Conservation (phyloP, 2,888 invertebrate species). For the Xestia rhomboidea region DNA sequence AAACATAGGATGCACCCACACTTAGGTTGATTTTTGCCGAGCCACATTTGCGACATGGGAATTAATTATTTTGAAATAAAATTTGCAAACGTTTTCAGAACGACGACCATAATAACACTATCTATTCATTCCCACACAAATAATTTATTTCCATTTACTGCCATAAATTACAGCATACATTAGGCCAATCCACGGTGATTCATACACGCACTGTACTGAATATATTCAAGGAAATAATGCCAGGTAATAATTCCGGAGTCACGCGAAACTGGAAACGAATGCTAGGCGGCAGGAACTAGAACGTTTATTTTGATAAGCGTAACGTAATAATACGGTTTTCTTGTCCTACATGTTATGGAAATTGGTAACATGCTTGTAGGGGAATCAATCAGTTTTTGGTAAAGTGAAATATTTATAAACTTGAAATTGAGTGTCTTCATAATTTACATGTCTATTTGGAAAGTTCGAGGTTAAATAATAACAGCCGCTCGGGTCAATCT, state of each 20-base stretch:
- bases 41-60: not conserved
- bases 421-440: not conserved
- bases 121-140: constrained; percentile 37
- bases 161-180: constrained; percentile 62
- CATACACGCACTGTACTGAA: constrained; percentile 64
- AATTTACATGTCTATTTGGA: too few species aligned
- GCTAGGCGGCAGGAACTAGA: constrained; percentile 67
- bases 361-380: constrained; percentile 18
- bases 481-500: too few species aligned
- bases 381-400: not conserved
- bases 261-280: constrained; percentile 68
- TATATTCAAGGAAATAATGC: constrained; percentile 67
- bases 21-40: not conserved
- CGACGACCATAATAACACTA: constrained; percentile 17
- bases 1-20: not conserved
- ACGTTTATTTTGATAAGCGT: constrained; percentile 70
- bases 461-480: too few species aligned
- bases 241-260: constrained; percentile 69
- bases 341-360: constrained; percentile 48
- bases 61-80: too few species aligned
- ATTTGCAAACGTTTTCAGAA: not conserved
- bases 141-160: constrained; percentile 45
- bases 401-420: not conserved
- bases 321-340: constrained; percentile 64
- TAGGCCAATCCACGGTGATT: constrained; percentile 54